Base-by-base conservation (phyloP, 2,113 vertebrate species). In the Callopanchax toddi region DNA sequence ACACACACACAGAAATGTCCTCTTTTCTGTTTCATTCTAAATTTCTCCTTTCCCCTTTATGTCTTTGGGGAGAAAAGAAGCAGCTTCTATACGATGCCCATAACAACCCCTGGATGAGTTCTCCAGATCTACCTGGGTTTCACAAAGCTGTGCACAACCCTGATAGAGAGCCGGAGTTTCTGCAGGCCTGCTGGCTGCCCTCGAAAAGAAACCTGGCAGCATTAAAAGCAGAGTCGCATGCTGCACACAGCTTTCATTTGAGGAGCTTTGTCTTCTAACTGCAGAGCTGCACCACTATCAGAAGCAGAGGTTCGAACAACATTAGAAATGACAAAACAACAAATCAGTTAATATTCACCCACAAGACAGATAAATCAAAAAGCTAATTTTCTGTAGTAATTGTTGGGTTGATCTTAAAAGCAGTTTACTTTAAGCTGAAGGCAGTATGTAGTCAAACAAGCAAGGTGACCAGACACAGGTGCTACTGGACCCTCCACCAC, bases 61-160 rank as follows among this genome's bases (percentile, higher is more conserved):
- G 45, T 64, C 71, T 42, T 62, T 60, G 3, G 57, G 45, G 74
- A 42, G 10, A 54, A 29, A 9, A 32, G 29, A 6, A 32, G 44
- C 21, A 23, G 0, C 54, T 71, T 16, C 44, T 48, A 77, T 69
- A 60, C 21, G 17, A 49, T 20, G 6, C 69, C 57, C 60, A 51
- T 67, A 75, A 82, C 17, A 29, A 75, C 66, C 37, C 22, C 69
- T 39, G 64, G 63, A 79, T 58, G 62, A 71, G 53, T 67, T 73
- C 59, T 75, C 71, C 50, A 57, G 73, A 74, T 73, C 75, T 79
- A 44, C 56, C 46, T 42, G 37, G 46, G 53, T 57, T 48, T 49
- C 39, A 67, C 58, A 82, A 80, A 84, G 60, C 44, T 54, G 67
- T 72, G 67, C 55, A 54, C 67, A 60, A 43, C 23, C 0, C 39